Evolutionary conservation across 2,888 invertebrate genomes (phyloP).

Genomic region (Hofmannophila pseudospretella): DNA sequence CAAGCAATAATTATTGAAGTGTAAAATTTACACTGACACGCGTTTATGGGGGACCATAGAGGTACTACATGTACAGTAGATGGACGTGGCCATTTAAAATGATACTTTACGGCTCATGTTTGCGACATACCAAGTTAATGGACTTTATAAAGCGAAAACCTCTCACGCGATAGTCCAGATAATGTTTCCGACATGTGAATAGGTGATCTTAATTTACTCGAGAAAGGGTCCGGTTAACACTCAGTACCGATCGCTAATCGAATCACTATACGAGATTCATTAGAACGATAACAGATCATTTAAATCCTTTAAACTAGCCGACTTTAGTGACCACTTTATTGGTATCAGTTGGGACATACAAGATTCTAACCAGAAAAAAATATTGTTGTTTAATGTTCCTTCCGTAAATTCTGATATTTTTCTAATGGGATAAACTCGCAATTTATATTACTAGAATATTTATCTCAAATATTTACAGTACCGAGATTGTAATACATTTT

Average conservation of each 20-base stretch:
- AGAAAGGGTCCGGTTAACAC: slow-evolving; percentile 64
- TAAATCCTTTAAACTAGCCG: not conserved
- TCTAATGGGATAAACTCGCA: no score
- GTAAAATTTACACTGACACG: slow-evolving; percentile 63
- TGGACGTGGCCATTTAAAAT: slow-evolving; percentile 38
- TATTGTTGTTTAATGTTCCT: no score
- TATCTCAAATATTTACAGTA: no score
- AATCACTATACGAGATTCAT: slow-evolving; percentile 62
- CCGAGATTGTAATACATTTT: no score
- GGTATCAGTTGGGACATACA: no score
- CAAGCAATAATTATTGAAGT: slow-evolving; percentile 56
- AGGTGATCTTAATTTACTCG: slow-evolving; percentile 73
- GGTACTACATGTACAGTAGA: slow-evolving; percentile 19
- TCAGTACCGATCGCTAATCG: slow-evolving; percentile 57
- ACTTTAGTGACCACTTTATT: no score
- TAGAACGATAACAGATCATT: slow-evolving; percentile 40
- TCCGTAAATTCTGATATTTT: no score
- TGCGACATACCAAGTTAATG: slow-evolving; percentile 61
- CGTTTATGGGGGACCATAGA: slow-evolving; percentile 36
- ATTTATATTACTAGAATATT: no score
- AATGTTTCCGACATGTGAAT: slow-evolving; percentile 67
- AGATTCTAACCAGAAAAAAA: no score
- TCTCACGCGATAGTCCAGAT: slow-evolving; percentile 59
- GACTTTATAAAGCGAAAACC: slow-evolving; percentile 56
- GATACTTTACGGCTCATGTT: slow-evolving; percentile 51